A percentile compares a stretch with the other conserved stretches of the same genome.
Evolutionary conservation across 2,797 vertebrate genomes (phyloP).

Genomic region (Dendrocincla tyrannina): DNA sequence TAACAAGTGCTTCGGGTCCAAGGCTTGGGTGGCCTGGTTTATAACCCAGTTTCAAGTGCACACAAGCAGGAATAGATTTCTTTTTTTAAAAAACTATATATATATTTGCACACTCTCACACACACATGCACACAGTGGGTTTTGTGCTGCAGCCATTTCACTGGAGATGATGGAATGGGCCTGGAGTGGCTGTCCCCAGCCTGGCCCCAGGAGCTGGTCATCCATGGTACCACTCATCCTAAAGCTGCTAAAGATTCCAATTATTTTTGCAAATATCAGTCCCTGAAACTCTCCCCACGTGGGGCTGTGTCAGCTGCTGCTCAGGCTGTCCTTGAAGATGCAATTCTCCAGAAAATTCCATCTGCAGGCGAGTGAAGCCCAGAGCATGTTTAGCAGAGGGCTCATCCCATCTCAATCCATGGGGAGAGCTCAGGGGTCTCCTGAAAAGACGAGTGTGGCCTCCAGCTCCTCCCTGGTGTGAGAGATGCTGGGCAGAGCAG

Average conservation of each 20-base stretch:
- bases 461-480: not conserved
- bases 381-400: not conserved
- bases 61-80: slow-evolving; percentile 22
- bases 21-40: not conserved
- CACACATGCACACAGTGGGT: not conserved
- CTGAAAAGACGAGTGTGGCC: accelerated
- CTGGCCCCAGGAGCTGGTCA: not conserved
- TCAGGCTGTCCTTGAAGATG: not conserved
- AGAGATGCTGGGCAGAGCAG: not conserved
- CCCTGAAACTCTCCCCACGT: accelerated
- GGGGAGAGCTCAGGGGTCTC: not conserved
- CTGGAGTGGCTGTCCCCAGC: accelerated
- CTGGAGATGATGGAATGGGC: not conserved
- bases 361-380: accelerated
- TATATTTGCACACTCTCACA: slow-evolving; percentile 36
- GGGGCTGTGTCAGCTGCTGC: not conserved
- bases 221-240: not conserved
- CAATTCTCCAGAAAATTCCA: accelerated
- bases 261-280: accelerated
- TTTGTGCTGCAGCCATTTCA: not conserved
- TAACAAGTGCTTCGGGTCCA: slow-evolving; percentile 23
- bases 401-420: not conserved
- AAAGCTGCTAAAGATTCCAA: not conserved
- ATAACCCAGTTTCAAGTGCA: slow-evolving; percentile 36
- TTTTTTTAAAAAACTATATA: not conserved